These are phyloP conservation scores for Ceuthmochares aereus DNA, from an alignment of 2,113 vertebrate genomes.

Conservation along the genomic window DNA sequence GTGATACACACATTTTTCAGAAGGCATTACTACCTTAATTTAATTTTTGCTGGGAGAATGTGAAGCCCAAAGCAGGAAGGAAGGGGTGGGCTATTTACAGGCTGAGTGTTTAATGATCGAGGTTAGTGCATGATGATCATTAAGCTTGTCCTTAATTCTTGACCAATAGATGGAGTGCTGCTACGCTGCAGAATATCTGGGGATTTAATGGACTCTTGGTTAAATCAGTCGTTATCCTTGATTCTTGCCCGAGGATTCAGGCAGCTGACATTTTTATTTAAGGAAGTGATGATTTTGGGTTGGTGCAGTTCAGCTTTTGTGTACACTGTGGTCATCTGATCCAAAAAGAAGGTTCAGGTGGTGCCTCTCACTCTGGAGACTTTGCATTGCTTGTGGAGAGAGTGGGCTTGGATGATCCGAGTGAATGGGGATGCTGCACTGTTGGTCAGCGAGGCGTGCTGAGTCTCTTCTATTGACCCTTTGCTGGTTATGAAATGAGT, in stretches of 20 bases:
- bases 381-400: not conserved
- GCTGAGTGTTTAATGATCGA: not conserved
- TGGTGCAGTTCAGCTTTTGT: not conserved
- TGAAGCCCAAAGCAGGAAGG: not conserved
- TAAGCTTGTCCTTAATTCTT: constrained; percentile 2
- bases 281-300: not conserved
- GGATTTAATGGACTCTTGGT: constrained; percentile 43
- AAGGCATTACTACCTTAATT: not conserved
- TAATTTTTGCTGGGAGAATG: not conserved
- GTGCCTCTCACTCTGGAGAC: not conserved
- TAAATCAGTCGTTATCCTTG: constrained; percentile 49
- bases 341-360: not conserved
- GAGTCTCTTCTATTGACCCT: not conserved
- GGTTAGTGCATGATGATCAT: not conserved
- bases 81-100: not conserved
- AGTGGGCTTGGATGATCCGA: fast-evolving
- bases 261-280: not conserved
- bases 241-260: constrained; percentile 3
- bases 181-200: constrained; percentile 1
- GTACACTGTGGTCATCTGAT: not conserved
- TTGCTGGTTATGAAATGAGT: not conserved
- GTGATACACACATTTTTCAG: not conserved
- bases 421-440: not conserved
- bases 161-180: constrained; percentile 54
- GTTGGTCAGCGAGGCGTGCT: not conserved